These are phyloP conservation scores for Cheilosia soror DNA, from an alignment of 2,888 invertebrate species.

Conservation along the genomic window DNA sequence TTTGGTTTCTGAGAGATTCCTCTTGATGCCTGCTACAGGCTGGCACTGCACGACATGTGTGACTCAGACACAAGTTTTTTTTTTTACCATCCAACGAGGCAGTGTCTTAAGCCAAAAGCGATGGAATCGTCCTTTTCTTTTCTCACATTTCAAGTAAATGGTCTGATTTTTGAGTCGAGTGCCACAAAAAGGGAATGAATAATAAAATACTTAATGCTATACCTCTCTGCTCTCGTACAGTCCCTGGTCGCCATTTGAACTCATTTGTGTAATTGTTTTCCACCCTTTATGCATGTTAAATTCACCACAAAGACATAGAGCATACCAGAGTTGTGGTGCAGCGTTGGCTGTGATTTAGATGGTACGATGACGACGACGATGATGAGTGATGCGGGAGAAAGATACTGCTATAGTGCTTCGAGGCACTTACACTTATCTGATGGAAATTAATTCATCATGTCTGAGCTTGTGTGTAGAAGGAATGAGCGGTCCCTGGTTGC, in stretches of 20 bases:
- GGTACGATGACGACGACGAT: neutral
- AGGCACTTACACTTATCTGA: conserved; percentile 68
- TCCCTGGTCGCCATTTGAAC: conserved; percentile 56
- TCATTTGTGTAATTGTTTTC: conserved; percentile 72
- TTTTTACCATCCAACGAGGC: neutral
- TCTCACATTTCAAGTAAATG: conserved; percentile 37
- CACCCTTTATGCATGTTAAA: conserved; percentile 57
- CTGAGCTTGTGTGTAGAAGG: conserved; percentile 26
- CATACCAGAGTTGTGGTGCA: conserved; percentile 37
- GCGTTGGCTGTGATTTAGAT: conserved; percentile 50
- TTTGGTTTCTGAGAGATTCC: conserved; percentile 18
- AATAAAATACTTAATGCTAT: conserved; percentile 31
- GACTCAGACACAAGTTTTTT: conserved; percentile 20
- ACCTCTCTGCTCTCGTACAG: neutral
- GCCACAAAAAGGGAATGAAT: conserved; percentile 27
- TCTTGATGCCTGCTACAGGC: neutral
- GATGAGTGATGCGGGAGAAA: conserved; percentile 10
- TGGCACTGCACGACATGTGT: conserved; percentile 17
- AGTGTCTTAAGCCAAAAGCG: neutral
- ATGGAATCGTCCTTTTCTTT: conserved; percentile 7
- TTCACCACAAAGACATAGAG: conserved; percentile 46
- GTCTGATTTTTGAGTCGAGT: conserved; percentile 28
- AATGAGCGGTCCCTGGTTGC: conserved; percentile 29
- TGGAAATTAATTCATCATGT: conserved; percentile 73
- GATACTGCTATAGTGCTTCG: conserved; percentile 27